phyloP scores from a whole-genome alignment of 2,113 vertebrate species.

The Peucedramus taeniatus region DNA sequence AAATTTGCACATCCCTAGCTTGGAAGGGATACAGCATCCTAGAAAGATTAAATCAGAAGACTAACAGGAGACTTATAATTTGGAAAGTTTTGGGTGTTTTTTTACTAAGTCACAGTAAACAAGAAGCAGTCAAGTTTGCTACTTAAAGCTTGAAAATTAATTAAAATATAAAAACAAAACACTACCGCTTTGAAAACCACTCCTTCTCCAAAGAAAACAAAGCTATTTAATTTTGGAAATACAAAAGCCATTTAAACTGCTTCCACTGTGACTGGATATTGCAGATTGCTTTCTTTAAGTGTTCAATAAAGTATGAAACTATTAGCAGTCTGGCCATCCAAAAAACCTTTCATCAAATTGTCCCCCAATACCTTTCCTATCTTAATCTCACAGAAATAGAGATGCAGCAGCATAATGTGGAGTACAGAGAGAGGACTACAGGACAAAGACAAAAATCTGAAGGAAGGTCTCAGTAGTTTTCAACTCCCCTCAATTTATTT shows the following conservation, averaged over 20 bases:
- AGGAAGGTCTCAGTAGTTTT: neutral
- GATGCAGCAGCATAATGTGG: neutral
- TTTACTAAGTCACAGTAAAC: neutral
- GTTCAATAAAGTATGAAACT: neutral
- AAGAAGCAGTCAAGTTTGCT: neutral
- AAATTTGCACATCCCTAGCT: neutral
- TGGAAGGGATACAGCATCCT: neutral
- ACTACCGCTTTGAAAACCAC: neutral
- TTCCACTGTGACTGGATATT: neutral
- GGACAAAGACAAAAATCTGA: neutral
- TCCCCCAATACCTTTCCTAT: neutral
- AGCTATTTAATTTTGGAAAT: neutral
- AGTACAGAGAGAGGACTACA: neutral
- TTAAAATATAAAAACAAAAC: neutral
- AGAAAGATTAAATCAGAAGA: neutral
- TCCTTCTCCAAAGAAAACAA: neutral
- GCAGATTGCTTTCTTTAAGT: neutral
- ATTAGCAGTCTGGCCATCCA: neutral
- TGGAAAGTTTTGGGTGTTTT: neutral
- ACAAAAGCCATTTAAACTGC: neutral
- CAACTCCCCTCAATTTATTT: neutral
- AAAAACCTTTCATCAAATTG: neutral
- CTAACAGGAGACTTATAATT: neutral
- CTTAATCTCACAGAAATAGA: neutral
- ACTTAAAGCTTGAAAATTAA: neutral